These are phyloP conservation scores for Spea bombifrons DNA, from an alignment of 2,113 vertebrate species.

Conservation along the genomic window DNA sequence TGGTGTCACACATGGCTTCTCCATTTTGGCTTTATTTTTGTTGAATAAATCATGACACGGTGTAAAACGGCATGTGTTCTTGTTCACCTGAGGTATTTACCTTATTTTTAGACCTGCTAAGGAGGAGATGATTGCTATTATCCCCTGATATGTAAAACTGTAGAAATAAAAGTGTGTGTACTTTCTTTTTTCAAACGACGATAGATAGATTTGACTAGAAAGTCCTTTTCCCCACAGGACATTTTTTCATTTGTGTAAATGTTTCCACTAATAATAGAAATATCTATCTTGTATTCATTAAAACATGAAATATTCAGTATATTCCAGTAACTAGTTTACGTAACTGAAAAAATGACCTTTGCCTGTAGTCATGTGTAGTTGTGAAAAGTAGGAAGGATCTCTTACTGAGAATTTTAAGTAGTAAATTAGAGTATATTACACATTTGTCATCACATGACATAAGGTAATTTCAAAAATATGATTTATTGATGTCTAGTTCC, in stretches of 20 bases:
- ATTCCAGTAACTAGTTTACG: not conserved
- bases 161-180: no score
- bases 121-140: no score
- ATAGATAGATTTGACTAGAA: no score
- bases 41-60: no score
- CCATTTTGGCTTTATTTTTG: no score
- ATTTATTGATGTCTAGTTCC: not conserved
- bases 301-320: not conserved
- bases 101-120: no score
- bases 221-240: no score
- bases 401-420: not conserved
- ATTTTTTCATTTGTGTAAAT: not conserved
- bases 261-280: not conserved
- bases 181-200: no score
- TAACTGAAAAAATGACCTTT: constrained; percentile 10
- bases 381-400: not conserved
- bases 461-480: not conserved
- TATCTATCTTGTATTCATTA: not conserved
- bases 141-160: no score
- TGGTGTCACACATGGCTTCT: no score
- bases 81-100: no score
- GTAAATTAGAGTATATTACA: constrained; percentile 22
- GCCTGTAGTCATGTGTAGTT: not conserved
- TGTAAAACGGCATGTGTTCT: no score
- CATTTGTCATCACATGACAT: constrained; percentile 19